Evolutionary conservation across 2,113 vertebrate species (phyloP).

Genomic region (Sorex araneus): DNA sequence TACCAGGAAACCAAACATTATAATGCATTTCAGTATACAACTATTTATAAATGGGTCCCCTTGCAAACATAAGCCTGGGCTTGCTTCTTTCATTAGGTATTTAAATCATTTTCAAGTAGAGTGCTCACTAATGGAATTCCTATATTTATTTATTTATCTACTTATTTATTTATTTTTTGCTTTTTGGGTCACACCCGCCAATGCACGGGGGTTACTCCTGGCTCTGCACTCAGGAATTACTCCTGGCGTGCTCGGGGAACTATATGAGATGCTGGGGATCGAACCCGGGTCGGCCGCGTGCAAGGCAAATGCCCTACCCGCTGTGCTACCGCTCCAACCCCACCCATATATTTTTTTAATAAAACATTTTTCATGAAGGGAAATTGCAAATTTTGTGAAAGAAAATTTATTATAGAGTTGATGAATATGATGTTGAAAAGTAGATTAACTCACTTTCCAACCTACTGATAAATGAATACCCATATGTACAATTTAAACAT

Average conservation of each 20-base stretch:
- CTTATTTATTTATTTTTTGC: no score
- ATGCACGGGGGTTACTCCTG: no score
- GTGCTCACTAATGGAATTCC: not conserved
- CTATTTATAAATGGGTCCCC: not conserved
- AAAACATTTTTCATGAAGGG: not conserved
- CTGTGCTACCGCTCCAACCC: no score
- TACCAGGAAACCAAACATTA: not conserved
- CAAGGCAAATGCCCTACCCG: no score
- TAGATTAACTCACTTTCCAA: not conserved
- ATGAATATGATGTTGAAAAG: not conserved
- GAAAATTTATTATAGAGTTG: not conserved
- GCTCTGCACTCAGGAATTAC: no score
- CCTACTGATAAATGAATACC: not conserved
- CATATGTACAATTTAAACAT: not conserved
- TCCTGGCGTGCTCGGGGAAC: no score
- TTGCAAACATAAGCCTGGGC: not conserved
- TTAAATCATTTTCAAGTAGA: not conserved
- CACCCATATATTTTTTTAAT: no score
- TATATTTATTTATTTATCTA: no score
- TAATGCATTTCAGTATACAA: not conserved
- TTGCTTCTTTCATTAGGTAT: not conserved
- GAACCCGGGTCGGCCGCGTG: no score
- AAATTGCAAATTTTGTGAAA: constrained; percentile 16
- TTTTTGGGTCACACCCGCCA: no score
- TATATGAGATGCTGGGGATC: no score